Evolutionary conservation across 2,888 invertebrate genomes (phyloP).

Genomic region (Merodon equestris): DNA sequence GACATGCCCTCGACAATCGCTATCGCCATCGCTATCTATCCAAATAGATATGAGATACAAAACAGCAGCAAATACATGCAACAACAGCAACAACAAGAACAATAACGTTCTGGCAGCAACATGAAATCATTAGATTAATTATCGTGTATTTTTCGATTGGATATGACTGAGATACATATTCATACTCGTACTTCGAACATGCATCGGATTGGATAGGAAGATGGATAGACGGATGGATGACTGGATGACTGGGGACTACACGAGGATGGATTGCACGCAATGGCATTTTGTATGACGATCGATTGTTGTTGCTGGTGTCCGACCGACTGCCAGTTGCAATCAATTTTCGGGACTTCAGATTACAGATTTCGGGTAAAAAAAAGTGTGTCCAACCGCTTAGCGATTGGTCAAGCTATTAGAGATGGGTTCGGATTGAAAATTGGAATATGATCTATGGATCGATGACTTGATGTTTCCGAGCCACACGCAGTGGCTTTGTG

Average conservation of each 20-base stretch:
- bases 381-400: slow-evolving; percentile 62
- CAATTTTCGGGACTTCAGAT: slow-evolving; percentile 39
- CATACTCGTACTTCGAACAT: slow-evolving; percentile 10
- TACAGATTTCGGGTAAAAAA: not conserved
- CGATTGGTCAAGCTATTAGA: slow-evolving; percentile 61
- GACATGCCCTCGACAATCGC: slow-evolving; percentile 61
- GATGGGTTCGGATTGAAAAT: slow-evolving; percentile 36
- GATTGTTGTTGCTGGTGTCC: not conserved
- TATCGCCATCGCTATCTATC: slow-evolving; percentile 47
- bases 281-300: slow-evolving; percentile 25
- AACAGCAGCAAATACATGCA: slow-evolving; percentile 38
- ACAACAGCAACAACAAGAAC: slow-evolving; percentile 40
- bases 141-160: slow-evolving; percentile 64
- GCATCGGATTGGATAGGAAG: not conserved
- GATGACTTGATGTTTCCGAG: slow-evolving; percentile 53
- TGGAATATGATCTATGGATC: slow-evolving; percentile 50
- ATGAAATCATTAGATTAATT: slow-evolving; percentile 68
- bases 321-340: slow-evolving; percentile 47
- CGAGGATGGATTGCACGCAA: slow-evolving; percentile 46
- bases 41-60: slow-evolving; percentile 31
- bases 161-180: slow-evolving; percentile 48
- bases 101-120: slow-evolving; percentile 42
- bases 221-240: no score
- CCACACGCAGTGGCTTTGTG: slow-evolving; percentile 46
- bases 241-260: no score